Evolutionary conservation across 2,113 vertebrate genomes (phyloP), one percentile per base, ranked within the genome.

Genomic region (Paralichthys olivaceus): DNA sequence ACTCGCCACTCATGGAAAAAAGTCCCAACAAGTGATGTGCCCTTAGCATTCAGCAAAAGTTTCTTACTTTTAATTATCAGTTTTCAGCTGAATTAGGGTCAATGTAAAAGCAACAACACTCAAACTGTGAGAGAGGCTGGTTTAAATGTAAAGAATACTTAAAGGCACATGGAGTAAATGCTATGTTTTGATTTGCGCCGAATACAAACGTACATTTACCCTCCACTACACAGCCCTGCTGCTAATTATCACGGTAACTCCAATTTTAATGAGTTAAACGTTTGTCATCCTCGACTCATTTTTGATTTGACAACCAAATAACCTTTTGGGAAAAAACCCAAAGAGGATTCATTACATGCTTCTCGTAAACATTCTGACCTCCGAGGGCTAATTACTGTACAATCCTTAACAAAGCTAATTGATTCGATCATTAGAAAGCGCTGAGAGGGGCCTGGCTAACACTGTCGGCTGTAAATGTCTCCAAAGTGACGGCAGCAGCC

Each of bases 311-410:
- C 3, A 15, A 81, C 64, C 59, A 70, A 84, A 75, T 87, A 90
- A 80, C 77, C 75, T 84, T 87, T 90, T 20, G 28, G n/a, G 75
- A 53, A 4, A 29, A 84, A 29, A 51, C 70, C 68, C 54, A 29
- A 23, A 56, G 61, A 67, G 53, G 54, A 56, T 64, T 85, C 26
- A 43, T 72, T 67, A 73, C 47, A 40, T 32, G 56, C 43, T 26
- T 79, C 34, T 67, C 56, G 11, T 81, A 72, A 79, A 78, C 81
- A 84, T 11, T 77, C 43, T 77, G 72, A 84, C 70, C 77, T 77
- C 86, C 15, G 25, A 77, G 69, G 82, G 79, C 84, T 93, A 90
- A 92, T 93, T 92, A 62, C 34, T 43, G 60, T 61, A 89, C 62
- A 78, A 47, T 62, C 61, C 71, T 55, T 59, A 75, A 81, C 74